phyloP scores from a whole-genome alignment of 2,113 vertebrate species.

The Brachyhypopomus occidentalis region DNA sequence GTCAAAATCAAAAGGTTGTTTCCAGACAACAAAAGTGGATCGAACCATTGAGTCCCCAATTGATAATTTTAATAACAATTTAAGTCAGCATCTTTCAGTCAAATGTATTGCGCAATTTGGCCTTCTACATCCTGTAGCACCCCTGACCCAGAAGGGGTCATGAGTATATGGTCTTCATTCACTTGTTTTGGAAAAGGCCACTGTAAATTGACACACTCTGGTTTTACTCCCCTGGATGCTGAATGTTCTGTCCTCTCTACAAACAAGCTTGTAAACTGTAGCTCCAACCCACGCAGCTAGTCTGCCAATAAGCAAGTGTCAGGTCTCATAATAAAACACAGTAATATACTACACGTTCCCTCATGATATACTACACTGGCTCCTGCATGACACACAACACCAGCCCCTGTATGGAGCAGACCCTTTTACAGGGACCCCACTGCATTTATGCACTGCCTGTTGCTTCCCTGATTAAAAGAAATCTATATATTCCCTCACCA shows the following conservation, averaged over 20 bases:
- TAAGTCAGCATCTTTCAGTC: too few species aligned
- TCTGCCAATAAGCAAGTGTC: slow-evolving; percentile 7
- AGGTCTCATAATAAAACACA: slow-evolving; percentile 49
- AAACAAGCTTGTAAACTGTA: slow-evolving; percentile 28
- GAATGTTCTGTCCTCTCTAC: not conserved
- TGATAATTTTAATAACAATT: too few species aligned
- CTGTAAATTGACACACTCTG: not conserved
- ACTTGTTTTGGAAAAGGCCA: not conserved
- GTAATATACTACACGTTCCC: slow-evolving; percentile 17
- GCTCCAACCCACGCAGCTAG: slow-evolving; percentile 3
- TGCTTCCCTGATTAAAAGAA: slow-evolving; percentile 32
- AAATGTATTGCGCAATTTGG: too few species aligned
- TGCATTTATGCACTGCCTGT: slow-evolving; percentile 26
- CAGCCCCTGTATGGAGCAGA: slow-evolving; percentile 19
- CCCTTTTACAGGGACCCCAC: too few species aligned
- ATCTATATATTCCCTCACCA: slow-evolving; percentile 5
- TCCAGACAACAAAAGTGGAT: too few species aligned
- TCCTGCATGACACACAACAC: not conserved
- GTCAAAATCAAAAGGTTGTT: too few species aligned
- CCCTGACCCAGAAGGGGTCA: not conserved
- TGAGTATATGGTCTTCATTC: not conserved
- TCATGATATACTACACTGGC: not conserved
- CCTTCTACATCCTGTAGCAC: too few species aligned
- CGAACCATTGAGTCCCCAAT: too few species aligned
- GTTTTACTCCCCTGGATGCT: slow-evolving; percentile 7